Evolutionary conservation across 2,113 vertebrate species (phyloP), one percentile per base, ranked within the genome.

Genomic region (Poeciliopsis occidentalis): DNA sequence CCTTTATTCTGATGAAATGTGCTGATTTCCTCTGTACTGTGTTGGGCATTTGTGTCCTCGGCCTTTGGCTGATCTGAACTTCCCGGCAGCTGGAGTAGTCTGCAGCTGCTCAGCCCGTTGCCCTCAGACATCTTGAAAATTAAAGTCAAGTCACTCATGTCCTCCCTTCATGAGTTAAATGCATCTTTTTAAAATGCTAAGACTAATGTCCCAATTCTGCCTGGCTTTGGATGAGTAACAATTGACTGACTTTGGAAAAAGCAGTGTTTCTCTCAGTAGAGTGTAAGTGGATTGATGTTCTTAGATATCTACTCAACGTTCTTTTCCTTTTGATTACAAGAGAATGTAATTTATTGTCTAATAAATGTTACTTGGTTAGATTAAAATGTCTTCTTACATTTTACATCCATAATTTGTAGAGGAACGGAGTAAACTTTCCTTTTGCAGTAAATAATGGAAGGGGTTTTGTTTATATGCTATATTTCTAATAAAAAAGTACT

Each of bases 101-200:
- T 82, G 85, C 89, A 88, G 85, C 89, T 90, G 88, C 85, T 87
- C 87, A 78, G 86, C 73, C 84, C 85, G 88, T 77, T 88, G 87
- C 83, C 83, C 85, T 87, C 63, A 75, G 70, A 78, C 66, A 73
- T 78, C 67, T 72, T 51, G 32, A 81, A 31, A 64, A 70, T 75
- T 5, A 27, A 41, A 37, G 67, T 78, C 31, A 54, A 82, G 74
- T 67, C 78, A 64, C 64, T 82, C 39, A 5, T 69, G 76, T 75
- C 64, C 75, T 39, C 41, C 37, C n/a, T 73, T 60, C 26, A n/a
- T 70, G 65, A 64, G 41, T 75, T 60, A 72, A 82, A 86, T 15
- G 81, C 62, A 34, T 30, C 62, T 73, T 60, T n/a, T 62, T 82
- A 64, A 69, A 73, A 73, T 64, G 60, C 22, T 64, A 26, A 54